These are phyloP conservation scores for Galerucella nymphaeae DNA, from an alignment of 2,888 invertebrate species.

Conservation along the genomic window DNA sequence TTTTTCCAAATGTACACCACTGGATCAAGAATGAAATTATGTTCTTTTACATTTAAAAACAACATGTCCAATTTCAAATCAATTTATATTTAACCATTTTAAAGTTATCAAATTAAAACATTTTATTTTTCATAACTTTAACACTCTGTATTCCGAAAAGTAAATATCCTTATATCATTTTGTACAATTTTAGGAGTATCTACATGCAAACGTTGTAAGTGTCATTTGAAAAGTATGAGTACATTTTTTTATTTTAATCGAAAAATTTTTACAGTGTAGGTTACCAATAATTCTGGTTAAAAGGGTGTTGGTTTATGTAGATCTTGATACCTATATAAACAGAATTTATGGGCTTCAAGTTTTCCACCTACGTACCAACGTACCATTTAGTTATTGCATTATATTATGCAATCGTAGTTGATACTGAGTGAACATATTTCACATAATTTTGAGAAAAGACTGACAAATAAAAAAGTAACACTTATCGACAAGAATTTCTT, in stretches of 20 bases:
- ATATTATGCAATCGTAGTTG: not conserved
- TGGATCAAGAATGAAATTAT: too few species aligned
- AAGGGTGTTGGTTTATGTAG: not conserved
- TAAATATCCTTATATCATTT: too few species aligned
- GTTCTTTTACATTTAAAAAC: too few species aligned
- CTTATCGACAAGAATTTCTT: not conserved
- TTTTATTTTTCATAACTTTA: too few species aligned
- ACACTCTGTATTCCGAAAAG: too few species aligned
- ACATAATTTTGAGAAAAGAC: not conserved
- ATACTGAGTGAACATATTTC: not conserved
- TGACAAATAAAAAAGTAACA: not conserved
- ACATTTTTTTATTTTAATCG: not conserved
- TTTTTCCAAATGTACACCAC: too few species aligned
- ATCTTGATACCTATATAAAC: slow-evolving; percentile 8
- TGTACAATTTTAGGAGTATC: too few species aligned
- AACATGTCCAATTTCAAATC: too few species aligned
- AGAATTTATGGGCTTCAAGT: not conserved
- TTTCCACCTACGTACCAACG: not conserved
- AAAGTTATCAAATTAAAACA: too few species aligned
- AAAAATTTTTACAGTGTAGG: not conserved
- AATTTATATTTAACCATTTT: too few species aligned
- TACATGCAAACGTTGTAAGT: too few species aligned
- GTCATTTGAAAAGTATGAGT: too few species aligned
- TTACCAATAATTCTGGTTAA: not conserved
- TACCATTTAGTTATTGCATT: not conserved